Evolutionary conservation across 2,113 vertebrate species (phyloP), one percentile per base, ranked within the genome.

Genomic region (Caranx melampygus): DNA sequence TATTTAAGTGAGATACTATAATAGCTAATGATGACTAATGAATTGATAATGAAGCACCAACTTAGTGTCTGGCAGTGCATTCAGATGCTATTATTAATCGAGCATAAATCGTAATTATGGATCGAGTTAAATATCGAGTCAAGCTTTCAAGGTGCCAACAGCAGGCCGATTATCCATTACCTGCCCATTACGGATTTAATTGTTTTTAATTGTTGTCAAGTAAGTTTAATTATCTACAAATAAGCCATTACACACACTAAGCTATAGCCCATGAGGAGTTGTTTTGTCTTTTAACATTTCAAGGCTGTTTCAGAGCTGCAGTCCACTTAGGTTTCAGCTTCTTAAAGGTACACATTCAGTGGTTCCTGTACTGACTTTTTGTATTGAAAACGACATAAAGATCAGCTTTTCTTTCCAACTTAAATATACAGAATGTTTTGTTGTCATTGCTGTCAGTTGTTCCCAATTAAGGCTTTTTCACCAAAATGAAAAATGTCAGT

Each of bases 21-120:
- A 76, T 75, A 66, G 78, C 69, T 86, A 91, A 90, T 82, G 74
- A 81, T 77, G 75, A 79, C 34, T 90, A 91, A 90, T 89, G 77
- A 85, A 88, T 72, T 82, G 74, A 82, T 92, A 89, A 91, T 91
- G 71, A 89, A 87, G 74, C 73, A 82, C 82, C 66, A 75, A 74
- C 66, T 82, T 65, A 52, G 63, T 3, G 37, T 81, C 81, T 79
- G 74, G 63, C 60, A 65, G 40, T 35, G 47, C 74, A 52, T 82
- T 89, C 62, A 76, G 75, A 78, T 71, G 59, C 85, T 91, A 85
- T 93, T 94, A 94, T 92, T 91, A 91, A 92, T 91, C 80, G 87
- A 65, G 88, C 45, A 59, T 86, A 88, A 91, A 93, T 89, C 79
- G 51, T 88, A 87, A 92, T 93, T 93, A 90, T 83, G 75, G 66